A percentile compares a stretch with the other conserved stretches of the same genome.
Evolutionary conservation across 2,797 vertebrate species (phyloP).

Genomic region (Taenioides sp.): DNA sequence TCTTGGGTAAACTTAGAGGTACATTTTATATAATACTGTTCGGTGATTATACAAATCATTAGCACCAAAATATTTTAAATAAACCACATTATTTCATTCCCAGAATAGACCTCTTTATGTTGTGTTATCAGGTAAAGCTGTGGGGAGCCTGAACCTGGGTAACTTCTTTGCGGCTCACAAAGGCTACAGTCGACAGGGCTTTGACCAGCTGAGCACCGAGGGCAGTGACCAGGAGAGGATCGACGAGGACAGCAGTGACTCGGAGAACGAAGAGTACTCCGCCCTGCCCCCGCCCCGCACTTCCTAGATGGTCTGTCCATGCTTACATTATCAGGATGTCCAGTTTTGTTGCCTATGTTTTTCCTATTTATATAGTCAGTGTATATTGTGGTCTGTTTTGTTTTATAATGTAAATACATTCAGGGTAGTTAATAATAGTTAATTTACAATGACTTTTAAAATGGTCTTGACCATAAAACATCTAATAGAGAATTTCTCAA

Average conservation of each 20-base stretch:
- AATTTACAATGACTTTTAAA: constrained; percentile 21
- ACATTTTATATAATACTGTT: constrained; percentile 22
- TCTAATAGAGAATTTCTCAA: constrained; percentile 7
- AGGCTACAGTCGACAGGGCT: constrained; percentile 93
- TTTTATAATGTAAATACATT: constrained; percentile 13
- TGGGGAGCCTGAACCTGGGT: constrained; percentile 89
- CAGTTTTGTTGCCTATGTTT: constrained; percentile 82
- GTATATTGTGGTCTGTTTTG: constrained; percentile 38
- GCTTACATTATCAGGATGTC: constrained; percentile 83
- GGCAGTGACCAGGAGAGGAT: constrained; percentile 96
- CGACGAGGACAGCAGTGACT: constrained; percentile 90
- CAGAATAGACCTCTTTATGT: not conserved
- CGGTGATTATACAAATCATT: not conserved
- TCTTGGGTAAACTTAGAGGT: constrained; percentile 93
- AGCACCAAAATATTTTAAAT: not conserved
- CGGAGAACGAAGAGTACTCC: constrained; percentile 91
- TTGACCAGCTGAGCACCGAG: constrained; percentile 94
- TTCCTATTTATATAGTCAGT: constrained; percentile 58
- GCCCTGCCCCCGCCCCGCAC: constrained; percentile 74
- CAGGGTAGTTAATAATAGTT: constrained; percentile 27
- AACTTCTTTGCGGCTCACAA: constrained; percentile 93
- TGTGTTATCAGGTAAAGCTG: constrained; percentile 81
- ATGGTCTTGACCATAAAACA: constrained; percentile 10
- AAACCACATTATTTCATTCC: not conserved
- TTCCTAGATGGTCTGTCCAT: constrained; percentile 44